Conservation (phyloP, 2,113 vertebrate species). For the Hylia prasina region DNA sequence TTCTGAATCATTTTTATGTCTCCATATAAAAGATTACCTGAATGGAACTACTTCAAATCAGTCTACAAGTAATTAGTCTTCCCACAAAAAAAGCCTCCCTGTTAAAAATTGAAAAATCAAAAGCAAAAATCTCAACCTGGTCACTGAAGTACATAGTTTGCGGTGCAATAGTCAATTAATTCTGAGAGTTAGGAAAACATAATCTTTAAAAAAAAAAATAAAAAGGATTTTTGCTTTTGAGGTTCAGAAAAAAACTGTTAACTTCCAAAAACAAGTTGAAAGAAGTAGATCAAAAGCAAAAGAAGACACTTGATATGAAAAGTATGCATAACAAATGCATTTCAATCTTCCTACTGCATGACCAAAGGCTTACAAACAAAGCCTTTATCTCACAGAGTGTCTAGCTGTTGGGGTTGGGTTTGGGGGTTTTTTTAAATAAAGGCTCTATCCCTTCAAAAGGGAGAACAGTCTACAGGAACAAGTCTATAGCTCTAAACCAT, state of each 20-base stretch:
- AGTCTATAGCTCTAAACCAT: neutral
- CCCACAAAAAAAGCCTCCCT: neutral
- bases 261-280: neutral
- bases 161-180: neutral
- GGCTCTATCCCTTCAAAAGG: neutral
- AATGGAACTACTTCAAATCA: neutral
- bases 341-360: neutral
- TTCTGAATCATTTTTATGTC: neutral
- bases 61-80: neutral
- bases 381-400: neutral
- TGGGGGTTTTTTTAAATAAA: neutral
- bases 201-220: neutral
- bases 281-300: neutral
- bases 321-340: neutral
- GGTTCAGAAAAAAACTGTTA: neutral
- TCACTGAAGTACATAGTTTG: neutral
- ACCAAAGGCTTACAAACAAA: slow-evolving; percentile 1
- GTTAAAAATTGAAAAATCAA: neutral
- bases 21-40: neutral
- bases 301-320: neutral
- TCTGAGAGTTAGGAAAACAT: neutral
- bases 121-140: neutral
- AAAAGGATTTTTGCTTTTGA: neutral
- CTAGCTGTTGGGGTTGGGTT: neutral
- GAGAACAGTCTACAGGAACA: neutral